Evolutionary conservation across 2,888 invertebrate species (phyloP).

Genomic region (Oligia latruncula): DNA sequence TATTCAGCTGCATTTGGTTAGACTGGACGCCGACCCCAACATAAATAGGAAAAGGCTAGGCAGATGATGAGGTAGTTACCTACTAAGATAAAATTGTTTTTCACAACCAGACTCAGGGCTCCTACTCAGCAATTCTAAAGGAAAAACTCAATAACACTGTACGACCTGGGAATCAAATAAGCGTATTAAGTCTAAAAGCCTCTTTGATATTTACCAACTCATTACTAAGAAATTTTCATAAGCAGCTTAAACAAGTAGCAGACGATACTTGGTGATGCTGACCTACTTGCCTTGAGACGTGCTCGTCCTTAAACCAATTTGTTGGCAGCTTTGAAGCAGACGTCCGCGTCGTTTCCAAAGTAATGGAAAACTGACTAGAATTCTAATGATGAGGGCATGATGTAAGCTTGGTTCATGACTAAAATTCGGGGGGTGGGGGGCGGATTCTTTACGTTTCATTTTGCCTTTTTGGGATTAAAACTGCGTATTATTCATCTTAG

Average conservation of each 20-base stretch:
- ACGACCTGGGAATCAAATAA: no score
- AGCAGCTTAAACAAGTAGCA: conserved; percentile 13
- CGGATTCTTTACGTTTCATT: conserved; percentile 1
- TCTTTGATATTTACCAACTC: not conserved
- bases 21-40: no score
- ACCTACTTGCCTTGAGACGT: conserved; percentile 55
- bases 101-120: not conserved
- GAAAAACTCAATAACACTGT: no score
- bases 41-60: no score
- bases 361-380: conserved; percentile 62
- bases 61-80: no score
- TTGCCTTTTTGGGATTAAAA: not conserved
- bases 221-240: conserved; percentile 5
- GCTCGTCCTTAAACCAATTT: conserved; percentile 58
- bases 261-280: conserved; percentile 12
- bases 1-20: no score
- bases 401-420: conserved; percentile 36
- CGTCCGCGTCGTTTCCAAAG: conserved; percentile 35
- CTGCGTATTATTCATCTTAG: not conserved
- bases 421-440: not conserved
- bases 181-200: not conserved
- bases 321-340: conserved; percentile 54
- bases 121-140: no score
- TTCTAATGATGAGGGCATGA: conserved; percentile 52
- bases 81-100: no score